phyloP scores from a whole-genome alignment of 2,888 invertebrate genomes.

The Sthenelais limicola region DNA sequence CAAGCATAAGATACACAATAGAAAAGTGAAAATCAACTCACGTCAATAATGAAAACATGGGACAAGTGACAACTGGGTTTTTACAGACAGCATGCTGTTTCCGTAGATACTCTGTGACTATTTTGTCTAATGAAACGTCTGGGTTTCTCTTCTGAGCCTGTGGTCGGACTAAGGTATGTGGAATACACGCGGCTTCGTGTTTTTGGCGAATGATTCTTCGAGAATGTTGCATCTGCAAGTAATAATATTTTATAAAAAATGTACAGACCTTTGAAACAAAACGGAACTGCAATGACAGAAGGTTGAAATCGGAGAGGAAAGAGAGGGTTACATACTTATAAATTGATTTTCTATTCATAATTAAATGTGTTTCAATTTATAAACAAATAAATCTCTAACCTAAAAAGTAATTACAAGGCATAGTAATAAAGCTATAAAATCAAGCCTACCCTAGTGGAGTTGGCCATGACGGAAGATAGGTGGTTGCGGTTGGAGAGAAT shows the following conservation, averaged over 20 bases:
- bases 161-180: slow-evolving; percentile 31
- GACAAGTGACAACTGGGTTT: slow-evolving; percentile 97
- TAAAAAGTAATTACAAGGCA: background rate
- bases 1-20: no score
- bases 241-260: background rate
- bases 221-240: slow-evolving; percentile 40
- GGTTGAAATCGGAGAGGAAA: no score
- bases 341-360: no score
- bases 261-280: no score
- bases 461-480: slow-evolving; percentile 25
- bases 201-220: slow-evolving; percentile 47
- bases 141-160: slow-evolving; percentile 31
- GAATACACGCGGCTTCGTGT: slow-evolving; percentile 37
- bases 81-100: slow-evolving; percentile 98
- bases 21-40: slow-evolving; percentile 36
- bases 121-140: slow-evolving; percentile 50
- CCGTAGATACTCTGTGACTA: slow-evolving; percentile 95
- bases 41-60: slow-evolving; percentile 84
- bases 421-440: background rate
- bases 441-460: slow-evolving; percentile 1
- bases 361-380: background rate
- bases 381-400: background rate
- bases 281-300: no score
- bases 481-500: slow-evolving; percentile 42
- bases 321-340: no score